These are phyloP conservation scores for Andrena haemorrhoa DNA, from an alignment of 2,888 invertebrate genomes.

Conservation along the genomic window DNA sequence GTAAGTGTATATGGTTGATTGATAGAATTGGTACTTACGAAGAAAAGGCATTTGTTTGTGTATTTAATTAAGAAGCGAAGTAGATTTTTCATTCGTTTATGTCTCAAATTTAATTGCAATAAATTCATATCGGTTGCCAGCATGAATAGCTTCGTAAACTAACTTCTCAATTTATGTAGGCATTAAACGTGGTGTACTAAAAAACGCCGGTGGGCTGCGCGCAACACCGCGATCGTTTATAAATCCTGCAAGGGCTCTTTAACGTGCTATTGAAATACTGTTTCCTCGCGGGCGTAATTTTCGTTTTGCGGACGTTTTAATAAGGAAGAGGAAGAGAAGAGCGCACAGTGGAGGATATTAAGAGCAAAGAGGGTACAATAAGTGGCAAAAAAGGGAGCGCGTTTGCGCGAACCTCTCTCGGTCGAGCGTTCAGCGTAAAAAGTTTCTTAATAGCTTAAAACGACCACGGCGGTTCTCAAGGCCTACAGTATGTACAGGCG, in stretches of 20 bases:
- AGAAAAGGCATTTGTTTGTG: too few relatives aligned
- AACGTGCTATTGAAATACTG: neutral
- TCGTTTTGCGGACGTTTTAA: neutral
- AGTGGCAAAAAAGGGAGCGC: neutral
- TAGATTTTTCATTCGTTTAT: too few relatives aligned
- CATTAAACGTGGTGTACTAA: too few relatives aligned
- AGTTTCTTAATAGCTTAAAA: slow-evolving; percentile 52
- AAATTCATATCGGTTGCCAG: too few relatives aligned
- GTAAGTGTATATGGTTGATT: too few relatives aligned
- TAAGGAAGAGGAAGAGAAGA: neutral
- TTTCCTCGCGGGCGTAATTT: neutral
- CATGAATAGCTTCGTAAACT: neutral
- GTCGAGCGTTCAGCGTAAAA: slow-evolving; percentile 34
- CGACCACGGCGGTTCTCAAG: slow-evolving; percentile 34
- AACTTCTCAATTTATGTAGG: neutral
- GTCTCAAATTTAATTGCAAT: too few relatives aligned
- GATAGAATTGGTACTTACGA: too few relatives aligned
- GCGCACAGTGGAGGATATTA: neutral
- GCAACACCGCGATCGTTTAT: neutral
- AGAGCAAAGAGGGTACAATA: slow-evolving; percentile 2
- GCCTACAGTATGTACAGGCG: slow-evolving; percentile 21
- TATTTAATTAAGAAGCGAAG: too few relatives aligned
- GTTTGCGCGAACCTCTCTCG: neutral
- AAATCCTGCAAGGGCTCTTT: neutral
- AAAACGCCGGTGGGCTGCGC: neutral